Conservation (phyloP, 2,797 vertebrate species). For the Gobionotothen gibberifrons region DNA sequence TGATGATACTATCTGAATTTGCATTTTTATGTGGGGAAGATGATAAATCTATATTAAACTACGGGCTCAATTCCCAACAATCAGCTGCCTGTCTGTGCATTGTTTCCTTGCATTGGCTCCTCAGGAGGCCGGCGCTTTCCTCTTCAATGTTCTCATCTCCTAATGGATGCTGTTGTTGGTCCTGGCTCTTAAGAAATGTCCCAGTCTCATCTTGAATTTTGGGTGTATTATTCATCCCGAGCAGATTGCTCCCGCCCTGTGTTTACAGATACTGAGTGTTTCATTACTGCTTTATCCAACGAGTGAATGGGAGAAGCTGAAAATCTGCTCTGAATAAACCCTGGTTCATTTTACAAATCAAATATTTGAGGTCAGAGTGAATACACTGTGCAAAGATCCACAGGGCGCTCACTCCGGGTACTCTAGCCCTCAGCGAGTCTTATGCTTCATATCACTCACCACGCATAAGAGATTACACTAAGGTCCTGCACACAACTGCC, state of each 20-base stretch:
- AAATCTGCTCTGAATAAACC: conserved; percentile 79
- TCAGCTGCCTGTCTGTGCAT: conserved; percentile 60
- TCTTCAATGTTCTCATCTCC: conserved; percentile 71
- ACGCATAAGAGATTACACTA: conserved; percentile 78
- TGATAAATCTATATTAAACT: conserved; percentile 78
- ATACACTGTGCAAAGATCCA: conserved; percentile 71
- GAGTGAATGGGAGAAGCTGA: conserved; percentile 67
- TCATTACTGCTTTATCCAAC: conserved; percentile 76
- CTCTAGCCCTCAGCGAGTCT: conserved; percentile 68
- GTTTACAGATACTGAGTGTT: conserved; percentile 79
- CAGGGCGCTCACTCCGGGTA: conserved; percentile 48
- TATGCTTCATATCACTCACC: conserved; percentile 75
- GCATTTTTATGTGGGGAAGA: conserved; percentile 76
- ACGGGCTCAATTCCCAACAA: conserved; percentile 64
- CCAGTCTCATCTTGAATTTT: conserved; percentile 78
- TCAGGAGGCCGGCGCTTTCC: conserved; percentile 45
- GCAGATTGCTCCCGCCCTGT: conserved; percentile 69
- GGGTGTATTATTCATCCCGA: conserved; percentile 71
- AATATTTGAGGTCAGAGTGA: conserved; percentile 80
- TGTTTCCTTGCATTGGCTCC: conserved; percentile 51
- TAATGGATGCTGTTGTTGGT: conserved; percentile 81
- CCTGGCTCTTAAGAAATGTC: conserved; percentile 76
- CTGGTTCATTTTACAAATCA: conserved; percentile 79
- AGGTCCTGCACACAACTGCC: conserved; percentile 74
- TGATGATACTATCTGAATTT: conserved; percentile 75